Conservation (phyloP, 2,888 invertebrate species). For the Ethmia dodecea region DNA sequence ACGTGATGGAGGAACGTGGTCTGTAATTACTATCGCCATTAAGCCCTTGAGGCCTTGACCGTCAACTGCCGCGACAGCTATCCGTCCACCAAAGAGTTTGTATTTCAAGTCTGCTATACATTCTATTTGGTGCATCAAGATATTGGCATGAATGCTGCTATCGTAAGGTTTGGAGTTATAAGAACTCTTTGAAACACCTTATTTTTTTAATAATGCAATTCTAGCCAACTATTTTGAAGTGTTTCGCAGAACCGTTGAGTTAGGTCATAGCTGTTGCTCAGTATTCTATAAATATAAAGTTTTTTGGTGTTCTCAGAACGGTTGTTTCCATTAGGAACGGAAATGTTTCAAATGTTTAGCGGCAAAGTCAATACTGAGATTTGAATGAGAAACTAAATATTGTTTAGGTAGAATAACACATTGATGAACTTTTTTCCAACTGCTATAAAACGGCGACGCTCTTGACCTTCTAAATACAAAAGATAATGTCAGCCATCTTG, state of each 20-base stretch:
- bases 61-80: too few species aligned
- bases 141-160: too few species aligned
- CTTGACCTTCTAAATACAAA: slow-evolving; percentile 62
- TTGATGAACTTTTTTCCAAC: slow-evolving; percentile 19
- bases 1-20: slow-evolving; percentile 59
- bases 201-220: too few species aligned
- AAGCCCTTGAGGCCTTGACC: slow-evolving; percentile 21
- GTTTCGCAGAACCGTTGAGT: slow-evolving; percentile 17
- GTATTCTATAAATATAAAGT: slow-evolving; percentile 19
- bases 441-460: slow-evolving; percentile 32
- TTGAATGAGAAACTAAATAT: too few species aligned
- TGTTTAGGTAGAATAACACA: not conserved
- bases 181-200: too few species aligned
- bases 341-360: slow-evolving; percentile 7
- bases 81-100: too few species aligned
- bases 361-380: too few species aligned
- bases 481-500: slow-evolving; percentile 64
- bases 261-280: slow-evolving; percentile 22
- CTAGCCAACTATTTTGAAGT: too few species aligned
- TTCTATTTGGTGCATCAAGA: too few species aligned
- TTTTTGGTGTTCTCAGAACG: slow-evolving; percentile 3
- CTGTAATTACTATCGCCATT: slow-evolving; percentile 1
- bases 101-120: too few species aligned
- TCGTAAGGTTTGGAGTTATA: too few species aligned
- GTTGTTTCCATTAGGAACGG: not conserved